Evolutionary conservation across 2,113 vertebrate genomes (phyloP), one percentile per base, ranked within the genome.

Genomic region (Xenopus borealis): DNA sequence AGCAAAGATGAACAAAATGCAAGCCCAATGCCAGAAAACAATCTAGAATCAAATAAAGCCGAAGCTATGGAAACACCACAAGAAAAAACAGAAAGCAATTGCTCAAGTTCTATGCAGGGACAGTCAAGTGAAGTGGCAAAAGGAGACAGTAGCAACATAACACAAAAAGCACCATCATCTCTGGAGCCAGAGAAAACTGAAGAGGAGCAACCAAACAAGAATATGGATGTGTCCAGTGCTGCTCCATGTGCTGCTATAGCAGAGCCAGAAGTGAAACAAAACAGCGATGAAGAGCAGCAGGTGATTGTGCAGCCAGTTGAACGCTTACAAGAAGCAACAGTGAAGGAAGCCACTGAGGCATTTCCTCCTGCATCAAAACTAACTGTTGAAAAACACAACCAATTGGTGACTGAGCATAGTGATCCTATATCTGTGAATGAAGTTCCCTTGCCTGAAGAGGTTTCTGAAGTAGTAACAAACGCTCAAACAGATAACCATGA

Each of bases 1-100:
- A 68, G 64, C 69, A 78, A 78, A 78, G 69, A 78, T n/a, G 44
- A 78, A 13, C n/a, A 13, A 18, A 67, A 77, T 10, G 8, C 50
- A 62, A 67, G 70, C 59, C 66, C 53, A 70, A 64, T 55, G 30
- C 62, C 66, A 45, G 74, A 77, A 58, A 62, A 18, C 44, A 71
- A 30, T 40, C 33, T 67, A 66, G 44, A 30, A 33, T 57, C 30
- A 18, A 52, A 47, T 17, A 44, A 10, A 45, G 58, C 69, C 7
- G n/a, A 50, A 19, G 17, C 17, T 9, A 46, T 50, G 0, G 58
- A 61, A 61, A 45, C 17, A 7, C 30, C 47, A 9, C 73, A 75
- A 63, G 53, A 30, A 14, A 50, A 59, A 50, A 13, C 16, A 33
- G 66, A 69, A 55, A 47, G 11, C 12, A 17, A 20, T 50, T 64